phyloP scores from a whole-genome alignment of 2,888 invertebrate species.

The Lordiphosa fenestrarum region DNA sequence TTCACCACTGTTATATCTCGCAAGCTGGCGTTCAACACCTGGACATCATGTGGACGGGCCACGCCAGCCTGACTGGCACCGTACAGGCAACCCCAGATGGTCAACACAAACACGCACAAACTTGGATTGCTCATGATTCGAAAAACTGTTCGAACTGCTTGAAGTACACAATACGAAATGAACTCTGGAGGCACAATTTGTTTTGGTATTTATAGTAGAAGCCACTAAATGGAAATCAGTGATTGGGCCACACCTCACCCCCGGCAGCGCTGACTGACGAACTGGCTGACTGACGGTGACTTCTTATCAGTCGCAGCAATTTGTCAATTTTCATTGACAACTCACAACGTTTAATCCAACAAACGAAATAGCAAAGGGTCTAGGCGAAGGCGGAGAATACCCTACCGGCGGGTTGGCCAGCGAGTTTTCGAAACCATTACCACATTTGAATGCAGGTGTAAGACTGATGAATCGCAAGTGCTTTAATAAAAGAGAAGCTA shows the following conservation, averaged over 20 bases:
- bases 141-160: slow-evolving; percentile 24
- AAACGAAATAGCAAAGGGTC: slow-evolving; percentile 2
- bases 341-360: slow-evolving; percentile 53
- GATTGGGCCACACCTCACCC: slow-evolving; percentile 13
- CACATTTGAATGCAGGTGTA: too few species aligned
- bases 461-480: too few species aligned
- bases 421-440: too few species aligned
- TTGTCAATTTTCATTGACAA: slow-evolving; percentile 58
- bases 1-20: slow-evolving; percentile 64
- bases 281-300: slow-evolving; percentile 1
- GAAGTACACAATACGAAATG: slow-evolving; percentile 45
- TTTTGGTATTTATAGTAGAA: slow-evolving; percentile 54
- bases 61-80: slow-evolving; percentile 37
- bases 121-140: slow-evolving; percentile 50
- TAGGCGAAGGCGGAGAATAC: not conserved
- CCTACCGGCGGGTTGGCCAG: not conserved
- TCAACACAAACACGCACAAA: slow-evolving; percentile 39
- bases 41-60: slow-evolving; percentile 9
- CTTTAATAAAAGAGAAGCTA: too few species aligned
- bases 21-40: slow-evolving; percentile 4
- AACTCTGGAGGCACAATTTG: slow-evolving; percentile 21
- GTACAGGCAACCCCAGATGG: slow-evolving; percentile 46
- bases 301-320: slow-evolving; percentile 50
- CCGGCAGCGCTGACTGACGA: slow-evolving; percentile 5
- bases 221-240: slow-evolving; percentile 30